A percentile compares a stretch with the other conserved stretches of the same genome.
These are phyloP conservation scores for Drosophila bocki DNA, from an alignment of 1,140 invertebrate species.

Conservation along the genomic window DNA sequence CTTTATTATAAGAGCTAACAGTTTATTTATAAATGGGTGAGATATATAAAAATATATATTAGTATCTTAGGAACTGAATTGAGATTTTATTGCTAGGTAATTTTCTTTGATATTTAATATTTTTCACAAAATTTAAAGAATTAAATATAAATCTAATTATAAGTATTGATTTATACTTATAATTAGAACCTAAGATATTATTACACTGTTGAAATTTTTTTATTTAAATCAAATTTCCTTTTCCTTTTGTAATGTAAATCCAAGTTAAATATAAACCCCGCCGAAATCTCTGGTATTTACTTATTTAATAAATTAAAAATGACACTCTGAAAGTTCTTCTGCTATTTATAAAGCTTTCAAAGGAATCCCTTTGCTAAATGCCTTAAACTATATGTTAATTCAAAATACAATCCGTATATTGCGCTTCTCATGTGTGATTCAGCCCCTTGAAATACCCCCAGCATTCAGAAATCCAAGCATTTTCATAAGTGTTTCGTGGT, in stretches of 20 bases:
- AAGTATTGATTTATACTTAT: too few species aligned
- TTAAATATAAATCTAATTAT: neutral
- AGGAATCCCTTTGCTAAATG: neutral
- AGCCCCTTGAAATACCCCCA: neutral
- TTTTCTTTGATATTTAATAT: too few species aligned
- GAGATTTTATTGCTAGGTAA: neutral
- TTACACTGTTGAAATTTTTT: neutral
- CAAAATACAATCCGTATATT: neutral
- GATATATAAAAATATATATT: neutral
- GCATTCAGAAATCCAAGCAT: neutral
- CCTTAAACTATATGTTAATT: neutral
- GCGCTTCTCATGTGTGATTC: neutral
- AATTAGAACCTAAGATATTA: too few species aligned
- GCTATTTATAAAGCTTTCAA: neutral
- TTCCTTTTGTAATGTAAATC: neutral
- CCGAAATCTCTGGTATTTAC: neutral
- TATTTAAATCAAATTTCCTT: neutral
- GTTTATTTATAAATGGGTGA: neutral
- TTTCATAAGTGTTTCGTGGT: conserved; percentile 9
- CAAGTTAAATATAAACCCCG: neutral
- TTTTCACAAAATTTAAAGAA: too few species aligned
- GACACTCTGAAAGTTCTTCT: neutral
- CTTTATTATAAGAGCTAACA: neutral
- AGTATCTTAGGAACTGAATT: neutral
- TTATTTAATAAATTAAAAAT: neutral